Conservation (phyloP, 1,140 invertebrate genomes). For the Drosophila paulistorum region DNA sequence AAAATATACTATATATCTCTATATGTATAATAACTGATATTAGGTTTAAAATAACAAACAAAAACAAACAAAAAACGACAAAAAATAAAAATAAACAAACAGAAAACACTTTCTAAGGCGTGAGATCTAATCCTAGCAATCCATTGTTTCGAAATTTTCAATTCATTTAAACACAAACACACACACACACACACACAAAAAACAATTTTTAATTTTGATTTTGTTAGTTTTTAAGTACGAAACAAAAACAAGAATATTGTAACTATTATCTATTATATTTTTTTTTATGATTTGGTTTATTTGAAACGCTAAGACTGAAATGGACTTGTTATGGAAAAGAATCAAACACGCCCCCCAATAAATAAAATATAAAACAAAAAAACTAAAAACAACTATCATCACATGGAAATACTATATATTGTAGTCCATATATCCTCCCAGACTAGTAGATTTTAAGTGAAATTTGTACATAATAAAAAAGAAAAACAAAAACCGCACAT, state of each 20-base stretch:
- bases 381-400: slow-evolving; percentile 43
- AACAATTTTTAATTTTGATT: slow-evolving; percentile 64
- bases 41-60: slow-evolving; percentile 52
- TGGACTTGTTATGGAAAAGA: slow-evolving; percentile 77
- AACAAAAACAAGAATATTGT: slow-evolving; percentile 20
- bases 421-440: slow-evolving; percentile 59
- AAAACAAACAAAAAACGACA: slow-evolving; percentile 32
- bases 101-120: slow-evolving; percentile 40
- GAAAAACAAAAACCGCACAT: slow-evolving; percentile 31
- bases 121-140: slow-evolving; percentile 72
- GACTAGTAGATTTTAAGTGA: slow-evolving; percentile 58
- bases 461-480: slow-evolving; percentile 61
- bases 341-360: slow-evolving; percentile 24
- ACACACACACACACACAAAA: slow-evolving; percentile 30
- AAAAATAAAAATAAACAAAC: slow-evolving; percentile 6
- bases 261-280: slow-evolving; percentile 50
- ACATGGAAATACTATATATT: slow-evolving; percentile 43
- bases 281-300: slow-evolving; percentile 71
- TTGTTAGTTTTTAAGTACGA: slow-evolving; percentile 33
- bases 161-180: slow-evolving; percentile 42
- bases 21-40: slow-evolving; percentile 63
- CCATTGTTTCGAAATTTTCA: slow-evolving; percentile 79
- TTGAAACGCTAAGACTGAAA: slow-evolving; percentile 82
- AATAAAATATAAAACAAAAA: slow-evolving; percentile 42
- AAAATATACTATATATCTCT: slow-evolving; percentile 15